phyloP scores from a whole-genome alignment of 1,140 invertebrate species.

The Gonioctena quinquepunctata region DNA sequence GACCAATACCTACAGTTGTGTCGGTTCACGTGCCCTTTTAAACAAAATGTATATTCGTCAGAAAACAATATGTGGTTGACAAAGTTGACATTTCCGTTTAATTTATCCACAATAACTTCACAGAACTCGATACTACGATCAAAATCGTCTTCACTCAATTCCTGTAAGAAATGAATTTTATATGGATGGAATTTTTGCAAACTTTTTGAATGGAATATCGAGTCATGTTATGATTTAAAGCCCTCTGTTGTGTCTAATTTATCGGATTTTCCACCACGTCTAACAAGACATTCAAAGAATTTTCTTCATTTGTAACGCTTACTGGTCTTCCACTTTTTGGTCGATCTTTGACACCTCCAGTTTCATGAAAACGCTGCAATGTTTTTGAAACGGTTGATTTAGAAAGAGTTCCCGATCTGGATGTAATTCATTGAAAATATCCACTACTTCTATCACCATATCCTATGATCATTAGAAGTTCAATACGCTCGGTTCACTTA shows the following conservation, averaged over 20 bases:
- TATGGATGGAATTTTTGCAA: slow-evolving; percentile 9
- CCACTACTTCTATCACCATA: too few species aligned
- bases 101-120: slow-evolving; percentile 1
- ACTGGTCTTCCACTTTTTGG: slow-evolving; percentile 6
- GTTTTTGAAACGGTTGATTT: not conserved
- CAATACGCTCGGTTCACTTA: not conserved
- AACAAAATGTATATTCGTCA: not conserved
- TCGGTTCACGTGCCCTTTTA: not conserved
- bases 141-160: slow-evolving; percentile 8
- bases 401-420: not conserved
- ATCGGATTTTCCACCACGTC: slow-evolving; percentile 21
- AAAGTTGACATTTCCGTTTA: not conserved
- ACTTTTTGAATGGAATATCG: not conserved
- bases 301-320: slow-evolving; percentile 17
- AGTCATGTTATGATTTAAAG: not conserved
- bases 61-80: not conserved
- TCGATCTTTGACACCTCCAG: slow-evolving; percentile 2
- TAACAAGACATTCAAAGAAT: slow-evolving; percentile 21
- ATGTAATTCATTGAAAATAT: not conserved
- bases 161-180: not conserved
- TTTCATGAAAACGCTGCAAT: too few species aligned
- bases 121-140: not conserved
- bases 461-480: not conserved
- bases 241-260: slow-evolving; percentile 10
- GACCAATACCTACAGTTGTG: not conserved